A percentile compares a stretch with the other conserved stretches of the same genome.
phyloP scores from a whole-genome alignment of 2,888 invertebrate genomes.

The Pseudoips prasinana region DNA sequence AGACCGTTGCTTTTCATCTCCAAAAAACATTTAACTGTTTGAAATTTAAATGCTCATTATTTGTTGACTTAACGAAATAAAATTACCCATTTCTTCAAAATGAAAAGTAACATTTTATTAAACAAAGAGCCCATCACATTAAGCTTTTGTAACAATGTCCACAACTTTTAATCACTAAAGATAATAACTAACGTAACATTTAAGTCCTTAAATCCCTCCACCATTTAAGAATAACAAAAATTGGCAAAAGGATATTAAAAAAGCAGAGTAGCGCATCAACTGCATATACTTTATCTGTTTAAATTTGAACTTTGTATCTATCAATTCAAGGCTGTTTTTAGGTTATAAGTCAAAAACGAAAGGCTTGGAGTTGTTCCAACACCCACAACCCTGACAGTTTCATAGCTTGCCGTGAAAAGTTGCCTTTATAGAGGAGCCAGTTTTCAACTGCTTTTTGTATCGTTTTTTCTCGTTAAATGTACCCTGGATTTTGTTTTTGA shows the following conservation, averaged over 20 bases:
- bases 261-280: slow-evolving; percentile 16
- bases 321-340: slow-evolving; percentile 20
- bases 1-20: too few relatives aligned
- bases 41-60: too few relatives aligned
- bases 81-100: too few relatives aligned
- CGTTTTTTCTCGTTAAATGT: slow-evolving; percentile 32
- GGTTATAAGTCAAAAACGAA: slow-evolving; percentile 4
- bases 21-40: too few relatives aligned
- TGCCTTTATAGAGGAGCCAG: slow-evolving; percentile 40
- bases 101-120: too few relatives aligned
- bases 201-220: slow-evolving; percentile 14
- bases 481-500: slow-evolving; percentile 26
- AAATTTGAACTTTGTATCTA: slow-evolving; percentile 12
- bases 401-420: slow-evolving; percentile 50
- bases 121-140: too few relatives aligned
- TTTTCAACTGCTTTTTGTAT: slow-evolving; percentile 32
- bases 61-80: too few relatives aligned
- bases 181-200: slow-evolving; percentile 5
- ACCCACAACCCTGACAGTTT: slow-evolving; percentile 47
- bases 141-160: background rate
- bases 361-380: slow-evolving; percentile 34
- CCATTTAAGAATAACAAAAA: slow-evolving; percentile 25
- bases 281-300: slow-evolving; percentile 8
- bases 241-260: slow-evolving; percentile 21
- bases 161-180: slow-evolving; percentile 8